Base-by-base conservation (phyloP, 1,140 invertebrate species). In the Bursaphelenchus mucronatus region DNA sequence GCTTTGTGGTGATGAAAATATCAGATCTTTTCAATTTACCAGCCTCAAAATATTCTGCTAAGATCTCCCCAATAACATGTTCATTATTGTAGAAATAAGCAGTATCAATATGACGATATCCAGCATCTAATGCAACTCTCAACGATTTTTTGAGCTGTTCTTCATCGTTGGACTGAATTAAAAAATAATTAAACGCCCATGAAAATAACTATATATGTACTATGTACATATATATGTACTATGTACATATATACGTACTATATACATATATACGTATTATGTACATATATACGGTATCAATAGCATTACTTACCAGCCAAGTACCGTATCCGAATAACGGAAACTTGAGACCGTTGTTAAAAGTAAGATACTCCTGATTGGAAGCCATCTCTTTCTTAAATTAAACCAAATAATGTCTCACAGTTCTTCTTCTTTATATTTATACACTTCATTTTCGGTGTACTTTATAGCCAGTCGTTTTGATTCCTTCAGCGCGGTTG, bases 61-160 rank as follows among this genome's bases (percentile, higher is more conserved):
- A 82, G 30, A 87, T 86, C 59, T 82, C 71, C 43, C 87, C 87
- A 78, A 90, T 87, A 58, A 86, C 83, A 64, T 82, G 71, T 83
- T 90, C 89, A 84, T 90, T 90, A 61, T 83, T 82, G 81, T 90
- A 90, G 0, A 87, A 87, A 64, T 84, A 83, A 19, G 89, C 89
- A 40, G 88, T 90, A 82, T 91, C 89, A 50, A 73, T 74, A 13
- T 68, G 43, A n/a, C 71, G 59, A 52, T 64, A 74, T 50, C 89
- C 87, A 70, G 67, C 79, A 21, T 86, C 80, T 17, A 88, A 74
- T 17, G 87, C 89, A 58, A 82, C 82, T 53, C 87, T 86, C 0
- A 90, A 83, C 40, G 87, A 88, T 17, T 75, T 74, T 81, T 89
- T 87, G 63, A 90, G 61, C 19, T 63, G 57, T 11, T 40, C 85